Conservation (phyloP, 2,888 invertebrate species). For the Hirtodrosophila cameraria region DNA sequence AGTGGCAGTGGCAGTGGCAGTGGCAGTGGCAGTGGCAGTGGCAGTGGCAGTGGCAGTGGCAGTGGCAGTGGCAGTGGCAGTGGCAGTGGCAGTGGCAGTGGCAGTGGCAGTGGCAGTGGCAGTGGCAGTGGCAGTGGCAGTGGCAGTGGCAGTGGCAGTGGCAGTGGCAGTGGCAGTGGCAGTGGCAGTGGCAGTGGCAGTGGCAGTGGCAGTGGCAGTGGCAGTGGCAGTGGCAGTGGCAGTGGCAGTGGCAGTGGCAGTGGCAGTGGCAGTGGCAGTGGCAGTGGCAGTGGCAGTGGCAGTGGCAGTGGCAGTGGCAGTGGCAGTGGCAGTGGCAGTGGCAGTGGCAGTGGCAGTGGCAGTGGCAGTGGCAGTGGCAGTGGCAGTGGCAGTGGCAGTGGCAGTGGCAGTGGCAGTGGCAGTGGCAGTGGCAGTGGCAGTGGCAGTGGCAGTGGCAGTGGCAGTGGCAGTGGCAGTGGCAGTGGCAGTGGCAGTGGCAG, state of each 20-base stretch:
- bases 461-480: slow-evolving; percentile 2
- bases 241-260: slow-evolving; percentile 3
- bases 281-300: not conserved
- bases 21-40: slow-evolving; percentile 3
- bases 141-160: slow-evolving; percentile 12
- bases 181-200: slow-evolving; percentile 2
- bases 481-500: slow-evolving; percentile 18
- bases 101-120: slow-evolving; percentile 17
- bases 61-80: not conserved
- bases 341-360: not conserved
- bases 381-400: slow-evolving; percentile 4
- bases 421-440: slow-evolving; percentile 18
- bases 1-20: slow-evolving; percentile 10
- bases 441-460: not conserved
- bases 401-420: slow-evolving; percentile 2
- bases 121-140: not conserved
- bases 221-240: slow-evolving; percentile 2
- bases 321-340: slow-evolving; percentile 19
- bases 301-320: slow-evolving; percentile 7
- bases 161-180: slow-evolving; percentile 14
- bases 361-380: slow-evolving; percentile 15
- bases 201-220: slow-evolving; percentile 15
- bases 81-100: slow-evolving; percentile 7
- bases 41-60: slow-evolving; percentile 17
- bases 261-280: slow-evolving; percentile 18